Evolutionary conservation across 2,113 vertebrate genomes (phyloP).

Genomic region (Fregetta grallaria): DNA sequence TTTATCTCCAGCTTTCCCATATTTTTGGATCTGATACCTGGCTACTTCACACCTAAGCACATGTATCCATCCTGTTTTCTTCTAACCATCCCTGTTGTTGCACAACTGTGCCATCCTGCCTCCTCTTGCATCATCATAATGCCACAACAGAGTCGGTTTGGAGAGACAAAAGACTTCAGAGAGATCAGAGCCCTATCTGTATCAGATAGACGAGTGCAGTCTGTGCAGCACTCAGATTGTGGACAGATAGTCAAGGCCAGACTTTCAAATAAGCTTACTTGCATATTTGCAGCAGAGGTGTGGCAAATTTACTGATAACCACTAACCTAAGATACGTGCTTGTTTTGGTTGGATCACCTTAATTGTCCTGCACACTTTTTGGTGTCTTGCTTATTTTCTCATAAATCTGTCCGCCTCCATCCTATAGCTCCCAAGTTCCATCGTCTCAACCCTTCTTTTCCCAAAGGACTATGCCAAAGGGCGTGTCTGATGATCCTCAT

Average conservation of each 20-base stretch:
- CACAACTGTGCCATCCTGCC: background rate
- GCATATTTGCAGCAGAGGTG: slow-evolving; percentile 29
- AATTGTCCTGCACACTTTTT: background rate
- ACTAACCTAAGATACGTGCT: background rate
- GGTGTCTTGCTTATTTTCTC: background rate
- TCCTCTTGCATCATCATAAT: slow-evolving; percentile 28
- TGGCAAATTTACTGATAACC: background rate
- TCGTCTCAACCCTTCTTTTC: background rate
- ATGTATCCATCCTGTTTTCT: background rate
- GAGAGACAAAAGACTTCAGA: slow-evolving; percentile 31
- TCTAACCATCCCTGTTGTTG: background rate
- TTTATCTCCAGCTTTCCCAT: slow-evolving; percentile 25
- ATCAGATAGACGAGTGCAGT: background rate
- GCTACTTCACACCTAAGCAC: slow-evolving; percentile 10
- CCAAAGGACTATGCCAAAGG: background rate
- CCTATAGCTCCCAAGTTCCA: background rate
- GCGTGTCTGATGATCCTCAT: background rate
- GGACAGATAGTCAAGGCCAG: slow-evolving; percentile 22
- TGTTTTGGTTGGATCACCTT: background rate
- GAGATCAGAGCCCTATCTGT: background rate
- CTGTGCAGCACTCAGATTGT: background rate
- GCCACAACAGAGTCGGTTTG: background rate
- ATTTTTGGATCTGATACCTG: slow-evolving; percentile 36
- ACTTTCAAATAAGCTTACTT: background rate
- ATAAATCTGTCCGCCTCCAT: background rate